These are phyloP conservation scores for Podotricha telesiphe DNA, from an alignment of 2,888 invertebrate genomes.

Conservation along the genomic window DNA sequence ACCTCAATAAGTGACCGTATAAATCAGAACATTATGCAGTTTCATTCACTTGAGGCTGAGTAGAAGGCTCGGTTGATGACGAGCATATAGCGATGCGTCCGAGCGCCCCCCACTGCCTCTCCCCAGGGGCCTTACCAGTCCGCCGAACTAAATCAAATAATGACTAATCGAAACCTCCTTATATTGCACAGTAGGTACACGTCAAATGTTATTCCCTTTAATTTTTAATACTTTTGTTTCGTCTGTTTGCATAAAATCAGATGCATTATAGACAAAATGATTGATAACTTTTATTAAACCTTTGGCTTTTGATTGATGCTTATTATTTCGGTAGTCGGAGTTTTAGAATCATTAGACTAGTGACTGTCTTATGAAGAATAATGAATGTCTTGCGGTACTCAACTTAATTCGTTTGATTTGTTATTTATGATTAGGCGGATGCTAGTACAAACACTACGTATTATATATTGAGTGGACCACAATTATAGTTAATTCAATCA, in stretches of 20 bases:
- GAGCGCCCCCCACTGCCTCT: conserved; percentile 74
- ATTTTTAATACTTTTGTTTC: conserved; percentile 75
- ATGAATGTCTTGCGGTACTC: conserved; percentile 76
- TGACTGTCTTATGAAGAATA: conserved; percentile 80
- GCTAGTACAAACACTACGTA: conserved; percentile 63
- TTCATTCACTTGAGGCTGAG: conserved; percentile 67
- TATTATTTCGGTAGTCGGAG: conserved; percentile 83
- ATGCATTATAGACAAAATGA: conserved; percentile 81
- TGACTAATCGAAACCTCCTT: conserved; percentile 82
- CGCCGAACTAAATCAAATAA: conserved; percentile 83
- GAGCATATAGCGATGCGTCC: conserved; percentile 66
- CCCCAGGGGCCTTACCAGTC: conserved; percentile 72
- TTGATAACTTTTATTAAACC: conserved; percentile 80
- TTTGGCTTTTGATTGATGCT: conserved; percentile 79
- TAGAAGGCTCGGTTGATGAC: conserved; percentile 79
- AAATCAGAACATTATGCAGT: conserved; percentile 47
- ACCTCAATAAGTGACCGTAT: conserved; percentile 5
- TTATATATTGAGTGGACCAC: conserved; percentile 53
- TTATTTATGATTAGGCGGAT: conserved; percentile 70
- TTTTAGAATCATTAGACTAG: conserved; percentile 80
- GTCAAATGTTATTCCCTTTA: conserved; percentile 81
- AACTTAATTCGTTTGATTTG: conserved; percentile 77
- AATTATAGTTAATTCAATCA: conserved; percentile 63
- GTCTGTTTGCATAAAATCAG: conserved; percentile 79
- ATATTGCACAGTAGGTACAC: conserved; percentile 84